A percentile compares a stretch with the other conserved stretches of the same genome.
These are phyloP conservation scores for Lagocephalus sceleratus DNA, from an alignment of 2,797 vertebrate genomes.

Conservation along the genomic window DNA sequence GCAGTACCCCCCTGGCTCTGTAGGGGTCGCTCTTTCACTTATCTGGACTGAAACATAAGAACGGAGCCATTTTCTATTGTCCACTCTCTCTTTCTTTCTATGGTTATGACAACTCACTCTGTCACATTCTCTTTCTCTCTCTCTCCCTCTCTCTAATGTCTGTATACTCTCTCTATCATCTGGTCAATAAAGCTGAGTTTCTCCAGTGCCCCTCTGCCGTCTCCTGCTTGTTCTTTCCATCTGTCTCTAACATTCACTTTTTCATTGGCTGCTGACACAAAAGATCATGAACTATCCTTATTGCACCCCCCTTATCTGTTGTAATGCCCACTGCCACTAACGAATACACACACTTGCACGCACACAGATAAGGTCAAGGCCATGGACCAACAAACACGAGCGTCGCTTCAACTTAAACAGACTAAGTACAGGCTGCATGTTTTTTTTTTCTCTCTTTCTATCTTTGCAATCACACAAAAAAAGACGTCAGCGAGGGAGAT, in stretches of 20 bases:
- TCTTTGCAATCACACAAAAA: neutral
- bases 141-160: constrained; percentile 47
- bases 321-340: constrained; percentile 62
- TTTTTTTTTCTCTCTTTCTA: neutral
- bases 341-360: constrained; percentile 16
- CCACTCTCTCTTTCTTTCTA: constrained; percentile 31
- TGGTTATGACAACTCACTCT: constrained; percentile 28
- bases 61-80: constrained; percentile 72
- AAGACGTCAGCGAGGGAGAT: neutral
- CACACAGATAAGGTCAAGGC: neutral
- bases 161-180: constrained; percentile 66
- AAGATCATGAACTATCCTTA: constrained; percentile 45
- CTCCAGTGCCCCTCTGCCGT: constrained; percentile 70
- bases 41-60: constrained; percentile 56
- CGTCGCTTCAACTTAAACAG: too few relatives aligned
- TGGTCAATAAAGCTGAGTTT: constrained; percentile 76
- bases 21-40: constrained; percentile 54
- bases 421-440: neutral
- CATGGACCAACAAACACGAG: too few relatives aligned
- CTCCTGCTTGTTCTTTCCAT: constrained; percentile 72
- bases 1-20: constrained; percentile 57
- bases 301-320: constrained; percentile 51
- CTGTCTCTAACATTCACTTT: constrained; percentile 68
- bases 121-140: constrained; percentile 16
- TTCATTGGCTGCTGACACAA: constrained; percentile 61